A percentile compares a stretch with the other conserved stretches of the same genome.
These are phyloP conservation scores for Nemapogon koenigi DNA, from an alignment of 2,888 invertebrate genomes.

Conservation along the genomic window DNA sequence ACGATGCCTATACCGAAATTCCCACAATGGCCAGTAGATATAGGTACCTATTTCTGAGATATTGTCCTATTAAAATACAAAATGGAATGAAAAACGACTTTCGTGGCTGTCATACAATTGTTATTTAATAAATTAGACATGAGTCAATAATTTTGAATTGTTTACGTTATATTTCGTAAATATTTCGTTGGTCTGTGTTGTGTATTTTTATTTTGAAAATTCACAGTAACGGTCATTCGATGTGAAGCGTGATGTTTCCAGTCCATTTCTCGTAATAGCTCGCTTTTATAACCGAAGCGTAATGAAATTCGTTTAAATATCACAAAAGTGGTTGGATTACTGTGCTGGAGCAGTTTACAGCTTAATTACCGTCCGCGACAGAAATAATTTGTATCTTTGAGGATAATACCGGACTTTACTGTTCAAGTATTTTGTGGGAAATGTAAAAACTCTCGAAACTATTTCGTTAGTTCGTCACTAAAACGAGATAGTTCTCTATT, in stretches of 20 bases:
- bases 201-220: too few species aligned
- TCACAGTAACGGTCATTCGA: conserved; percentile 51
- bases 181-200: too few species aligned
- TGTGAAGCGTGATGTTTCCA: conserved; percentile 48
- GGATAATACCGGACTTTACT: conserved; percentile 46
- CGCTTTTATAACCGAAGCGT: conserved; percentile 57
- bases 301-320: conserved; percentile 62
- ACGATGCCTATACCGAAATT: conserved; percentile 7
- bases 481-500: neutral
- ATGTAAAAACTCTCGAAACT: conserved; percentile 12
- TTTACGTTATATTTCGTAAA: too few species aligned
- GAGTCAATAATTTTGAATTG: too few species aligned
- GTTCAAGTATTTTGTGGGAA: conserved; percentile 23
- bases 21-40: too few species aligned
- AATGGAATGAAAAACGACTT: too few species aligned
- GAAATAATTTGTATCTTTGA: conserved; percentile 59
- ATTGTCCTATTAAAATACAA: too few species aligned
- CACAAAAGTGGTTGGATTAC: conserved; percentile 60
- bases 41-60: too few species aligned
- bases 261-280: conserved; percentile 56
- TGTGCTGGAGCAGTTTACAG: conserved; percentile 49
- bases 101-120: too few species aligned
- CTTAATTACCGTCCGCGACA: conserved; percentile 58
- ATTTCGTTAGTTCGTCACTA: neutral
- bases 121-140: too few species aligned